Evolutionary conservation across 2,888 invertebrate genomes (phyloP), one percentile per base, ranked within the genome.

Genomic region (Halictus quadricinctus): DNA sequence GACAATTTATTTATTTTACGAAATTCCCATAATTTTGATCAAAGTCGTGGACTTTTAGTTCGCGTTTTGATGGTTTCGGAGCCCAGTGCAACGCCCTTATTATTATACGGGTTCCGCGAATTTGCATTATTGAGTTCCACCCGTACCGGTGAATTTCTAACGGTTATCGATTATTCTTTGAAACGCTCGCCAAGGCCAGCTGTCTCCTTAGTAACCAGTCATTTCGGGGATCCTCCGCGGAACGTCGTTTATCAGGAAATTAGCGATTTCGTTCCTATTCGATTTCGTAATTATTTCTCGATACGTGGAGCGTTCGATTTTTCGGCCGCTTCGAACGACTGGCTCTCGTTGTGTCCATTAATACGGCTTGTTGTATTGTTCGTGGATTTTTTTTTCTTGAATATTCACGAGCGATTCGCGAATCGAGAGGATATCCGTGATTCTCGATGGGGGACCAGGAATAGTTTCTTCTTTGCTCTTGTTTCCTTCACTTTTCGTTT

Each of bases 101-200:
- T 82, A 85, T 85, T 82, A 85, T 85, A 81, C 82, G 74, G 82
- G 70, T 64, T 70, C 70, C 43, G 70, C 70, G 81, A 85, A 86
- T 86, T 86, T 86, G 81, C 86, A 85, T 86, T 86, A 85, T 85
- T 75, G 82, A 82, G 79, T 85, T 85, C 79, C 76, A 50, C 54
- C 77, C 12, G 43, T 60, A 72, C 73, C 73, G 76, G 54, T 66
- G 76, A 76, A 85, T 81, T 85, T 86, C 78, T 79, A 81, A 76
- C 84, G 80, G 76, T 64, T 85, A 85, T 79, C 86, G 86, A 81
- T 79, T 85, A 86, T 85, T 82, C 86, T 86, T 85, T 86, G 72
- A 66, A 81, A 72, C 81, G 66, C 66, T 77, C 50, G 73, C 50
- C 76, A 25, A 58, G 76, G 69, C 66, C 85, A 81, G 76, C 85